Evolutionary conservation across 2,113 vertebrate species (phyloP), one percentile per base, ranked within the genome.

Genomic region (Erythrocebus patas): DNA sequence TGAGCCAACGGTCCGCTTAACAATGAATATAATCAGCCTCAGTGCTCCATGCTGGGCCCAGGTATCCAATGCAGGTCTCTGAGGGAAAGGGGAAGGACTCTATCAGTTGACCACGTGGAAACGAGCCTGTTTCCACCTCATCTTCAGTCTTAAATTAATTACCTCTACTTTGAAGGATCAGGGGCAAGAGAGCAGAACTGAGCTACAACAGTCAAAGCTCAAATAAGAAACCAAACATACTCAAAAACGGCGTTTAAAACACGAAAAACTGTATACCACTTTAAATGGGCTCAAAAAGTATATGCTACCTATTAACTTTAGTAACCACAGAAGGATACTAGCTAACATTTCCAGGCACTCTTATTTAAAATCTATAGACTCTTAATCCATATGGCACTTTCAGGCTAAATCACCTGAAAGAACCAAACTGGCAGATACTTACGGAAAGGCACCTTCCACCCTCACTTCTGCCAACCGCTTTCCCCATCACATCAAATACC

Each of bases 341-440:
- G 30, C 20, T n/a, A 23, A 64, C 35, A 73, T 43, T 50, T 85
- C 10, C 57, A 88, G 7, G 68, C 6, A 6, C 22, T 85, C 94
- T 76, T 25, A 38, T 0, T n/a, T 8, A 55, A 78, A 57, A 55
- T 4, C 35, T 50, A 13, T 5, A 40, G 38, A 50, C 40, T 73
- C 35, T 64, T 2, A 8, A 10, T 25, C 50, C 2, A 2, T 11
- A 4, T 1, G 30, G 61, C 11, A 52, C 10, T 45, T 57, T 1
- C 35, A 68, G 32, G 40, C 12, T 55, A 30, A 73, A 25, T 38
- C 30, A 18, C 20, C 32, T 5, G 11, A 55, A 61, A 85, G 80
- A 84, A 68, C 20, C 66, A 70, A n/a, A 12, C 23, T 32, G 30
- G 68, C 10, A 32, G 55, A 18, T 32, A 48, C 50, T 50, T 64